phyloP scores from a whole-genome alignment of 1,140 invertebrate species.

The Orius insidiosus region DNA sequence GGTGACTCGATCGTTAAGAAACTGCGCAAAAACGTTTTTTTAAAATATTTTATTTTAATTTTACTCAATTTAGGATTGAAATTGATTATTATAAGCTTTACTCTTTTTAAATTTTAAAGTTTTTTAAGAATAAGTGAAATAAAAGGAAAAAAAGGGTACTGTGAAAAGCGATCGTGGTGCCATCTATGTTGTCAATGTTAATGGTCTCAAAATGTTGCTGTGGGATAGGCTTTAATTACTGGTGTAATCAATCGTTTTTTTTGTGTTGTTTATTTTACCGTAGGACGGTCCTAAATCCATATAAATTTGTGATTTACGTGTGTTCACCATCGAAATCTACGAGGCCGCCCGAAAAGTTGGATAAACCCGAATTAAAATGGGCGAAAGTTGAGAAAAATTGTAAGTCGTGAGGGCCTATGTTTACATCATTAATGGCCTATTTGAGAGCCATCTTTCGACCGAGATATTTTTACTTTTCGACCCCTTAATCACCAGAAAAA shows the following conservation, averaged over 20 bases:
- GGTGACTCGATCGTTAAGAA: too few relatives aligned
- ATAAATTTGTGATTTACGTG: not conserved
- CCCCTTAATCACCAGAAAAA: too few relatives aligned
- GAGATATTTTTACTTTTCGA: constrained; percentile 3
- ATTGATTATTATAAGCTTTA: too few relatives aligned
- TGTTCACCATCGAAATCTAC: not conserved
- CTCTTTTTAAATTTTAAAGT: too few relatives aligned
- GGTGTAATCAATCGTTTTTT: constrained; percentile 16
- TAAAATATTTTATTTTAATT: too few relatives aligned
- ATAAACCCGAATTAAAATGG: not conserved
- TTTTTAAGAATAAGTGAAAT: too few relatives aligned
- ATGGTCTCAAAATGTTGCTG: constrained; percentile 27
- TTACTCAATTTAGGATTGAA: too few relatives aligned
- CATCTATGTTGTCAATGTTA: constrained; percentile 52
- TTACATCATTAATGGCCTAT: constrained; percentile 27
- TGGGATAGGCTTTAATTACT: constrained; percentile 20
- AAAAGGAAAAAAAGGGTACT: not conserved
- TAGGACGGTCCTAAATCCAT: not conserved
- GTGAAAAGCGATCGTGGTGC: constrained; percentile 27
- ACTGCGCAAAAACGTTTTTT: too few relatives aligned
- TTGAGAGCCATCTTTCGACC: constrained; percentile 17
- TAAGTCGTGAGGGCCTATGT: constrained; percentile 25
- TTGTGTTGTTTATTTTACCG: constrained; percentile 1
- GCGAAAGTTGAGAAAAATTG: not conserved
- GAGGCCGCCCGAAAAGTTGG: not conserved